Evolutionary conservation across 2,888 invertebrate genomes (phyloP), one percentile per base, ranked within the genome.

Genomic region (Leptopilina myrica): DNA sequence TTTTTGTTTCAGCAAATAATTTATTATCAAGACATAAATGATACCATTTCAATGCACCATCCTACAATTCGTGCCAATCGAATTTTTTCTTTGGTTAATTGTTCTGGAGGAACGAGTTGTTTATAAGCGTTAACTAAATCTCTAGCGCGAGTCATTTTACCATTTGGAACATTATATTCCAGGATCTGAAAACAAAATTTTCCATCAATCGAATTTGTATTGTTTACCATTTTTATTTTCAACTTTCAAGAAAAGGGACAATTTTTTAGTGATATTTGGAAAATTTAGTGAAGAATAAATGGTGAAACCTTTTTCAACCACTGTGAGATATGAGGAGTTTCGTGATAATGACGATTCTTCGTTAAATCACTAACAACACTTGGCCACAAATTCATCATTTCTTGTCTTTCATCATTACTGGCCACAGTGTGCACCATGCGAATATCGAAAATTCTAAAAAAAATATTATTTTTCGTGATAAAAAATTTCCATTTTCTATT

Each of bases 351-450:
- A 88, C 95, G 95, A 85, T 95, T 95, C 86, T 96, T 96, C 59
- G 96, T 96, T 84, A 97, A 93, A 92, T 97, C 97, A 87, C 96
- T 93, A 81, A 97, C 96, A 87, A 97, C 93, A 92, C 97, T 97
- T 88, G 97, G 97, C 93, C 97, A 97, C 84, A 96, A 93, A 76
- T 96, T 95, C 96, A 97, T 96, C 92, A 98, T 96, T 91, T 97
- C 96, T 88, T 96, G 93, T 90, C 95, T 95, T 92, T 97, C 97
- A 92, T 97, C 97, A 92, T 96, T 96, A 81, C 95, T 95, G 75
- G 86, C 84, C 66, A 84, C 84, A 12, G 86, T 88, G 79, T 89
- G 87, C 26, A 85, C 85, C 80, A 78, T 81, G n/a, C 86, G 87
- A 4, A 73, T 66, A 56, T 46, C 64, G 33, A 73, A 78, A 67